A percentile compares a stretch with the other conserved stretches of the same genome.
Evolutionary conservation across 2,113 vertebrate species (phyloP).

Genomic region (Crotophaga sulcirostris): DNA sequence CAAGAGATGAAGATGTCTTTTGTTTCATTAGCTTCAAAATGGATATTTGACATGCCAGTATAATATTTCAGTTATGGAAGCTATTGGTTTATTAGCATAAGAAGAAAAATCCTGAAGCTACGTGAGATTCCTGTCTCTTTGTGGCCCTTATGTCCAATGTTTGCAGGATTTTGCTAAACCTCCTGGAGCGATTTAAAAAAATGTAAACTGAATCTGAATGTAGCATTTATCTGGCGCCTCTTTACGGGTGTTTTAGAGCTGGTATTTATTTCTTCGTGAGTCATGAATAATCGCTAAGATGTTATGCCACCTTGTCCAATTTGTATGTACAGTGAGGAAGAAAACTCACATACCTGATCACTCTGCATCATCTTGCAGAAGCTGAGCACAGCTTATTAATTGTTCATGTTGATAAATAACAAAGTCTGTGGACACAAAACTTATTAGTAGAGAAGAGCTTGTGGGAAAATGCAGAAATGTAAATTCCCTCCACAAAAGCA

Average conservation of each 20-base stretch:
- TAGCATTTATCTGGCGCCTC: not conserved
- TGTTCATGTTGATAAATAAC: not conserved
- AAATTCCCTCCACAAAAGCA: not conserved
- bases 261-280: not conserved
- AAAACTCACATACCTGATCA: not conserved
- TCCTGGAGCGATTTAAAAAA: not conserved
- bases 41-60: not conserved
- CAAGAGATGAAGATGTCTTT: not conserved
- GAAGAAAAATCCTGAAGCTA: not conserved
- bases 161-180: not conserved
- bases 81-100: not conserved
- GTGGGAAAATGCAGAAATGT: not conserved
- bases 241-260: not conserved
- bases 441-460: not conserved
- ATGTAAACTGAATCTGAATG: not conserved
- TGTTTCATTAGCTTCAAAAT: not conserved
- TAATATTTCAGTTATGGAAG: not conserved
- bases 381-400: not conserved
- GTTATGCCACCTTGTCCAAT: not conserved
- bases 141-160: not conserved
- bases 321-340: not conserved
- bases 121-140: not conserved
- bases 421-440: not conserved
- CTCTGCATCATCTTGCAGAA: not conserved
- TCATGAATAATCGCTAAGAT: not conserved